Base-by-base conservation (phyloP, 1,140 invertebrate genomes). In the Lepidurus couesii region DNA sequence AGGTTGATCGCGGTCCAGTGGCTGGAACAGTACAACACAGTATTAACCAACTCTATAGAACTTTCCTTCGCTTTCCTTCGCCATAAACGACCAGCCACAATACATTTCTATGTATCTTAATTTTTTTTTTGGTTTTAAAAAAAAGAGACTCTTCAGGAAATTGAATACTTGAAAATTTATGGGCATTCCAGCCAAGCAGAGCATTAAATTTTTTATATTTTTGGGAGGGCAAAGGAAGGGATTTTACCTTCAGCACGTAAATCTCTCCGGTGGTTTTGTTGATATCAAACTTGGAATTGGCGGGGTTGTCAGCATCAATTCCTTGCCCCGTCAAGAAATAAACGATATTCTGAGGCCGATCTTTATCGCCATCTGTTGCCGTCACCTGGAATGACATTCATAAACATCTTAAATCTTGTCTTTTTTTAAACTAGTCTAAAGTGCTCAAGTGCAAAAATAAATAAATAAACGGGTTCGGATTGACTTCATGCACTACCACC, bases 241-340 rank as follows among this genome's bases (percentile, higher is more conserved):
- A 34, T 34, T 85, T 86, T 86, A 96, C 94, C 90, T 95, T 95
- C 4, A 96, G 86, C 9, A 97, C 94, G 84, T 93, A 96, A 85
- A 98, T 97, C 85, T 96, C 94, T 75, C 95, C 95, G 5, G 93
- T 95, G 3, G 95, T 95, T 79, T 93, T 89, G 86, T 98, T 97
- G 81, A 99, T 97, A 84, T 95, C 92, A 83, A 99, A 99, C 87
- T 97, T 97, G 86, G 93, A 95, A 84, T 97, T 96, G 78, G 93
- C 92, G 44, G 94, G 93, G 87, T 97, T 96, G 84, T 96, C 93
- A 9, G 95, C 91, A 87, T 97, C 95, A 82, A 98, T 97, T 77
- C 96, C 96, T 84, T 98, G 95, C 10, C 96, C 96, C 34, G 96
- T 98, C 75, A 99, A 87, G 86, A 96, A 96, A 85, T 98, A 99